Conservation (phyloP, 1,140 invertebrate species). For the Hylaeus anthracinus region DNA sequence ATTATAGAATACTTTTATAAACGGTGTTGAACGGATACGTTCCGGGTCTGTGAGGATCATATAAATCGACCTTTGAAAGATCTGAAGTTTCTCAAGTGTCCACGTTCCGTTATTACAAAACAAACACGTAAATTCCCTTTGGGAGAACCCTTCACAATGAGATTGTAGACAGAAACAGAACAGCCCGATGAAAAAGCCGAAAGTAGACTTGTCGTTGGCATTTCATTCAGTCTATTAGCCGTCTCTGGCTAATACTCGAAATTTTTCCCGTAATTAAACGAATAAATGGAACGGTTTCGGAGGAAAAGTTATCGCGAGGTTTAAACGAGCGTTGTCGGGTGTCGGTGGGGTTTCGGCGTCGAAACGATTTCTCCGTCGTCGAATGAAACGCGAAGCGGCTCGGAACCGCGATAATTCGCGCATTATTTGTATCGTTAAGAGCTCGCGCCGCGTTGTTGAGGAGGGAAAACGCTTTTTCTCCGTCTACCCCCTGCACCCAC, state of each 20-base stretch:
- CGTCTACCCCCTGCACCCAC: no score
- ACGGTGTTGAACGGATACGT: no score
- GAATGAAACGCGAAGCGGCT: not conserved
- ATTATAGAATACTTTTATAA: no score
- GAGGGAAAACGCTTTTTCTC: not conserved
- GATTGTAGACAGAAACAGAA: no score
- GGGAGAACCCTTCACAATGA: no score
- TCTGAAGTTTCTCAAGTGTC: no score
- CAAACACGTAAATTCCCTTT: no score
- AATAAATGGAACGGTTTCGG: not conserved
- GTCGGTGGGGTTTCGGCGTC: not conserved
- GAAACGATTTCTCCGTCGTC: not conserved
- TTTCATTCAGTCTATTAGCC: not conserved
- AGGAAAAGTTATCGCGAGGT: not conserved
- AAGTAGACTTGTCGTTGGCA: no score
- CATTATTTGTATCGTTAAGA: not conserved
- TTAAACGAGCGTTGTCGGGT: not conserved
- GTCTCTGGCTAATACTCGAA: not conserved
- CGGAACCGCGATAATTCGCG: slow-evolving; percentile 10
- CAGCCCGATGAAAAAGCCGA: no score
- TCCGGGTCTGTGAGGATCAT: no score
- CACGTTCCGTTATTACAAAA: no score
- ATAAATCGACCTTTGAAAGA: no score
- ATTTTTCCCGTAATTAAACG: not conserved
- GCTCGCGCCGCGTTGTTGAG: not conserved